Conservation (phyloP, 1,140 invertebrate species). For the Drosophila lini region DNA sequence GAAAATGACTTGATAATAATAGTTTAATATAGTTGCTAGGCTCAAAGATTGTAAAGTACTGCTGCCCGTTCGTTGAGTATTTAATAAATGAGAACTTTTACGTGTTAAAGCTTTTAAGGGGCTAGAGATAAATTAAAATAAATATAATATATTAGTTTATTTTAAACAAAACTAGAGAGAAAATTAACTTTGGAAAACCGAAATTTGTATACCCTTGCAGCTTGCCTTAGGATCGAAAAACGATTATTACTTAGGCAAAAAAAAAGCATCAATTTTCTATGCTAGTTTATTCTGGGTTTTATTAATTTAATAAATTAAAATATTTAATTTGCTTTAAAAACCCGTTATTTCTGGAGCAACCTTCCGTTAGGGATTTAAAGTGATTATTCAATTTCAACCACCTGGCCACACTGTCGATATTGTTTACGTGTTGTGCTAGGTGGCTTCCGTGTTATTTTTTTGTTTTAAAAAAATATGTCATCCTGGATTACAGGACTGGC, state of each 20-base stretch:
- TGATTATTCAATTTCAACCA: no score
- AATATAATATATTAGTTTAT: no score
- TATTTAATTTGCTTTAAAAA: background rate
- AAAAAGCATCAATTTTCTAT: no score
- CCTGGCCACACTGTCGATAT: slow-evolving; percentile 22
- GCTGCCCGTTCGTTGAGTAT: slow-evolving; percentile 30
- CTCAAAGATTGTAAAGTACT: slow-evolving; percentile 26
- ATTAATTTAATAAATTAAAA: background rate
- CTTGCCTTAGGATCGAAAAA: no score
- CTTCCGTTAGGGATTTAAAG: background rate
- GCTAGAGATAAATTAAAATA: background rate
- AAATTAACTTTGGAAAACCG: no score
- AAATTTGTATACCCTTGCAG: no score
- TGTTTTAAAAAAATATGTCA: slow-evolving; percentile 49
- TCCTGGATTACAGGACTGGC: slow-evolving; percentile 93
- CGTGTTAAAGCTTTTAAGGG: background rate
- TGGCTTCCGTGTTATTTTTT: slow-evolving; percentile 59
- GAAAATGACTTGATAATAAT: slow-evolving; percentile 88
- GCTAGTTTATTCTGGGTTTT: no score
- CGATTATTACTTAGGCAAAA: no score
- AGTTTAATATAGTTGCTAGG: slow-evolving; percentile 28
- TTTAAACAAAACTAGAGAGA: no score
- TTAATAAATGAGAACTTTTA: slow-evolving; percentile 14
- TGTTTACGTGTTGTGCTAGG: slow-evolving; percentile 41
- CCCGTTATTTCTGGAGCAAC: slow-evolving; percentile 4